Evolutionary conservation across 2,888 invertebrate species (phyloP).

Genomic region (Thysanoteuthis rhombus): DNA sequence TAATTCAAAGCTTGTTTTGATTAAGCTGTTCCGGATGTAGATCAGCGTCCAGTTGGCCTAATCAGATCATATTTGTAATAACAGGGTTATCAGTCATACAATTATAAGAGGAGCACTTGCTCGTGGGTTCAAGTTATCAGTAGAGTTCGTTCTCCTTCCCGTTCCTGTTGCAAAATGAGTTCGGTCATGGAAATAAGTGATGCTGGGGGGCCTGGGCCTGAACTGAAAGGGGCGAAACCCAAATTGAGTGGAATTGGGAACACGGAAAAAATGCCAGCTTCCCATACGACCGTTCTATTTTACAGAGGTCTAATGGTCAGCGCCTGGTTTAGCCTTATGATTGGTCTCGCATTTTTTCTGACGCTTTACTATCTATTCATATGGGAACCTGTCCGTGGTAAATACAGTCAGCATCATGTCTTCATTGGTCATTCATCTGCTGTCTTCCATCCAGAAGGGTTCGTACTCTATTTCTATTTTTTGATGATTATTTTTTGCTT

Average conservation of each 20-base stretch:
- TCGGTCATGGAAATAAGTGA: too few relatives aligned
- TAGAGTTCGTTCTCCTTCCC: too few relatives aligned
- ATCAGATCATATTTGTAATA: too few relatives aligned
- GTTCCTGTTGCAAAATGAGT: too few relatives aligned
- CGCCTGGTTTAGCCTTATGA: not conserved
- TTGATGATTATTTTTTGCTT: too few relatives aligned
- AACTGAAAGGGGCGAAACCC: not conserved
- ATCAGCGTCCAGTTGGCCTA: too few relatives aligned
- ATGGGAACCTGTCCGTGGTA: slow-evolving; percentile 12
- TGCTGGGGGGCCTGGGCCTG: not conserved
- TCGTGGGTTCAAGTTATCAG: too few relatives aligned
- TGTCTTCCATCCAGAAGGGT: not conserved
- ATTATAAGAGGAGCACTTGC: too few relatives aligned
- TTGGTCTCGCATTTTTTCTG: not conserved
- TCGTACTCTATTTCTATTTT: not conserved
- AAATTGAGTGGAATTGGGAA: not conserved
- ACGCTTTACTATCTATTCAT: not conserved
- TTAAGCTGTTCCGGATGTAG: too few relatives aligned
- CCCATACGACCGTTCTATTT: not conserved
- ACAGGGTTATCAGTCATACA: too few relatives aligned
- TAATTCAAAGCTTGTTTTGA: too few relatives aligned
- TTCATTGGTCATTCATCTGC: not conserved
- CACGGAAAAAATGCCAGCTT: not conserved
- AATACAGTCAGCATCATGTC: not conserved
- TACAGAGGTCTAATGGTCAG: not conserved